Percentiles rank a stretch among this genome's conserved stretches.
Evolutionary conservation across 2,888 invertebrate species (phyloP).

Genomic region (Meteorus colon): DNA sequence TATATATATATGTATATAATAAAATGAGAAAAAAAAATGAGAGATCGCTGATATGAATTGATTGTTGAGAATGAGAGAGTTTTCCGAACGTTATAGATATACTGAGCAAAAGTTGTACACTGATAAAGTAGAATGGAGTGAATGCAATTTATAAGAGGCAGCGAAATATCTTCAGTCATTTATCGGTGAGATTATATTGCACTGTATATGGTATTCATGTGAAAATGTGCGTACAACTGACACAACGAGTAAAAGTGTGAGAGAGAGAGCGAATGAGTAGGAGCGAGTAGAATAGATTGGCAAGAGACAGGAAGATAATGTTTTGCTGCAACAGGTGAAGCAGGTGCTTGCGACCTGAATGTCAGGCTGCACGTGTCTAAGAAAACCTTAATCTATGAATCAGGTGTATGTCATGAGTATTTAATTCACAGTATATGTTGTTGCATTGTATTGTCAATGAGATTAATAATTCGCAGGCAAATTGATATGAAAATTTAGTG

Average conservation of each 20-base stretch:
- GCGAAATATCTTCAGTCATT: conserved; percentile 63
- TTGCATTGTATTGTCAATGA: not conserved
- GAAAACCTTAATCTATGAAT: conserved; percentile 70
- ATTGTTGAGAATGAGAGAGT: not conserved
- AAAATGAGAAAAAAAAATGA: not conserved
- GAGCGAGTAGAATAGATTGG: conserved; percentile 44
- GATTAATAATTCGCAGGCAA: not conserved
- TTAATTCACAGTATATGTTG: conserved; percentile 51
- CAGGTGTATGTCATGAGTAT: conserved; percentile 65
- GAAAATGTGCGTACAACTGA: conserved; percentile 51
- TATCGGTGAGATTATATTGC: conserved; percentile 67
- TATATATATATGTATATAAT: not conserved
- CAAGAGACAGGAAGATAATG: conserved; percentile 65
- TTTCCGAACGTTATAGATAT: not conserved
- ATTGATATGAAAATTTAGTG: not conserved
- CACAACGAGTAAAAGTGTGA: conserved; percentile 48
- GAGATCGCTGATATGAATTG: not conserved
- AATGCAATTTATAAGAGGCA: conserved; percentile 16
- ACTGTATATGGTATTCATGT: conserved; percentile 53
- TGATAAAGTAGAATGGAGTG: not conserved
- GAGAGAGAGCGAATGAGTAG: not conserved
- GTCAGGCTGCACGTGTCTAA: conserved; percentile 69
- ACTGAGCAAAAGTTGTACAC: not conserved
- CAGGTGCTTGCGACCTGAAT: conserved; percentile 72
- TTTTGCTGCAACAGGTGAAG: conserved; percentile 73